phyloP scores from a whole-genome alignment of 1,140 invertebrate genomes.

The Drosophila melanica region DNA sequence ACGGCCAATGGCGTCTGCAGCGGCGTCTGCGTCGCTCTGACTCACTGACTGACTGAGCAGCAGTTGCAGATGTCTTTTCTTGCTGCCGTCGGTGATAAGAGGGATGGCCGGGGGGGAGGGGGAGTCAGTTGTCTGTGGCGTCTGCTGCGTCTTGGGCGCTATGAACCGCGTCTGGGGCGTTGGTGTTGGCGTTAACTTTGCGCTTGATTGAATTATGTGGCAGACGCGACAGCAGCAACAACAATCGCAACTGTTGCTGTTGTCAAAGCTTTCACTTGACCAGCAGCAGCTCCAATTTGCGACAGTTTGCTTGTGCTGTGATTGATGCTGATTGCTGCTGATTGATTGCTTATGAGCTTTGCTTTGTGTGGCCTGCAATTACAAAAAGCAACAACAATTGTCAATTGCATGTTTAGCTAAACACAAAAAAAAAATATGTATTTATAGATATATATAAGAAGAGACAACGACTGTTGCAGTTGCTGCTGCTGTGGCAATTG shows the following conservation, averaged over 20 bases:
- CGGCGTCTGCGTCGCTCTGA: conserved; percentile 44
- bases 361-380: conserved; percentile 55
- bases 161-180: conserved; percentile 40
- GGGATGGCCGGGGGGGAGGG: too few species aligned
- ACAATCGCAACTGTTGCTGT: conserved; percentile 17
- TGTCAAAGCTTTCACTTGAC: conserved; percentile 30
- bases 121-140: neutral
- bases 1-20: conserved; percentile 40
- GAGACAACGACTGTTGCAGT: conserved; percentile 1
- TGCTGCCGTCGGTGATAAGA: neutral
- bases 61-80: conserved; percentile 13
- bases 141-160: conserved; percentile 2
- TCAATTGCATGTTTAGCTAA: conserved; percentile 49
- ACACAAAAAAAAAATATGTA: too few species aligned
- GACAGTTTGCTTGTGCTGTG: conserved; percentile 53
- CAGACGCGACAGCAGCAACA: conserved; percentile 34
- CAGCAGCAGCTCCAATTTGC: conserved; percentile 55
- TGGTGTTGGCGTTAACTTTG: conserved; percentile 41
- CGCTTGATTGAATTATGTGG: conserved; percentile 64
- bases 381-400: conserved; percentile 46
- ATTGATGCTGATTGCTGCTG: conserved; percentile 60
- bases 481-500: neutral
- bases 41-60: conserved; percentile 66
- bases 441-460: neutral
- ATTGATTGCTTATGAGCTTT: conserved; percentile 59